Conservation (phyloP, 2,888 invertebrate genomes). For the Rhyacophila evoluta region DNA sequence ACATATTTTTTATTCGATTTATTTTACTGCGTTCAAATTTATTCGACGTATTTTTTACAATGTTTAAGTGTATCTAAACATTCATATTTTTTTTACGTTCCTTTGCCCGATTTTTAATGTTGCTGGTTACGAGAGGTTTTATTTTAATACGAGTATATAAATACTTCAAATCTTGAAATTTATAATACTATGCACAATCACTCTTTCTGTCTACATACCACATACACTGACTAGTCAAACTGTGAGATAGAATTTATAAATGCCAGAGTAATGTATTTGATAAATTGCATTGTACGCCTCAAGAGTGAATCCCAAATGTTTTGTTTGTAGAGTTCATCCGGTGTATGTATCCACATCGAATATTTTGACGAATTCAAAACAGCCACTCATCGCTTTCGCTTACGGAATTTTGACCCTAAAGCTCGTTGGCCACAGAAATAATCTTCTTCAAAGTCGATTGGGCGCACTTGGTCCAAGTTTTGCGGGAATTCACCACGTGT, state of each 20-base stretch:
- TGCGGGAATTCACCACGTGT: not conserved
- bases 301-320: not conserved
- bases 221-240: too few relatives aligned
- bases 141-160: too few relatives aligned
- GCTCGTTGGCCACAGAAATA: not conserved
- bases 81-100: too few relatives aligned
- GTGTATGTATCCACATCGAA: not conserved
- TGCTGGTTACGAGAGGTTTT: too few relatives aligned
- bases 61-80: too few relatives aligned
- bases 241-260: not conserved
- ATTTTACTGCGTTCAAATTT: too few relatives aligned
- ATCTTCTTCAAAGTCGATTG: not conserved
- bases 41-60: too few relatives aligned
- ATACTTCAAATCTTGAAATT: too few relatives aligned
- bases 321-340: not conserved
- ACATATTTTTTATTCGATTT: too few relatives aligned
- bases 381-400: not conserved
- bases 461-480: not conserved
- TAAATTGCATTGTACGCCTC: not conserved
- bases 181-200: too few relatives aligned
- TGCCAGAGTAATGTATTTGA: not conserved
- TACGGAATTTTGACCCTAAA: not conserved
- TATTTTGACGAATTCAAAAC: not conserved
- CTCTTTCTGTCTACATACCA: too few relatives aligned
- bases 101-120: too few relatives aligned